A percentile compares a stretch with the other conserved stretches of the same genome.
Evolutionary conservation across 2,888 invertebrate genomes (phyloP).

Genomic region (Amitus sp.): DNA sequence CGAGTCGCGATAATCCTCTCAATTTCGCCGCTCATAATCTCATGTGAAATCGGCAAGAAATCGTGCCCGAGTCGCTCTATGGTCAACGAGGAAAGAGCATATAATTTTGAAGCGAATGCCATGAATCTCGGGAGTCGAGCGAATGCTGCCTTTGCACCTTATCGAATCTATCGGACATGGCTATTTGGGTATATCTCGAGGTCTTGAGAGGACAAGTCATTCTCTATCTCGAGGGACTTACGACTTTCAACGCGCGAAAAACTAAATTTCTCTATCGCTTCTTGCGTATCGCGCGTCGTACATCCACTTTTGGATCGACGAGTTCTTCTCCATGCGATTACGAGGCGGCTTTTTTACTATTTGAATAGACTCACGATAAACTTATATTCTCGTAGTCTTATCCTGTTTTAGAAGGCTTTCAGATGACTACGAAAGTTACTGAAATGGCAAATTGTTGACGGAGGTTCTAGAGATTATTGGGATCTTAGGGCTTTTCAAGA

Average conservation of each 20-base stretch:
- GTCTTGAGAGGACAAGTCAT: conserved; percentile 1
- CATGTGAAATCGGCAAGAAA: conserved; percentile 3
- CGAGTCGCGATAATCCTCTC: conserved; percentile 3
- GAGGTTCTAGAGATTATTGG: too few species aligned
- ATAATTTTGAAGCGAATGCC: conserved; percentile 1
- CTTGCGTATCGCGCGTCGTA: neutral
- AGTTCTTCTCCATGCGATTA: too few species aligned
- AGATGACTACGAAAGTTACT: too few species aligned
- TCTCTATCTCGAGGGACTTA: neutral
- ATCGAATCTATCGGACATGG: neutral
- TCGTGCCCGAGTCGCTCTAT: neutral
- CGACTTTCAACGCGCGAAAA: conserved; percentile 1
- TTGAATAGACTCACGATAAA: too few species aligned
- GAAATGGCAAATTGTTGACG: too few species aligned
- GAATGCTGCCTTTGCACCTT: neutral
- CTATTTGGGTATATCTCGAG: conserved; percentile 1
- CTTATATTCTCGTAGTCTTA: too few species aligned
- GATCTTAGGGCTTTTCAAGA: too few species aligned
- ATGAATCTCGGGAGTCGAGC: neutral
- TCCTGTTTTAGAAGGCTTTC: too few species aligned
- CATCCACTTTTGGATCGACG: too few species aligned
- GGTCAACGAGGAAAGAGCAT: conserved; percentile 4
- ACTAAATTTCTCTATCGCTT: neutral
- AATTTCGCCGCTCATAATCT: conserved; percentile 3
- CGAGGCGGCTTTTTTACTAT: too few species aligned